Conservation (phyloP, 2,113 vertebrate genomes). For the Acanthisitta chloris region DNA sequence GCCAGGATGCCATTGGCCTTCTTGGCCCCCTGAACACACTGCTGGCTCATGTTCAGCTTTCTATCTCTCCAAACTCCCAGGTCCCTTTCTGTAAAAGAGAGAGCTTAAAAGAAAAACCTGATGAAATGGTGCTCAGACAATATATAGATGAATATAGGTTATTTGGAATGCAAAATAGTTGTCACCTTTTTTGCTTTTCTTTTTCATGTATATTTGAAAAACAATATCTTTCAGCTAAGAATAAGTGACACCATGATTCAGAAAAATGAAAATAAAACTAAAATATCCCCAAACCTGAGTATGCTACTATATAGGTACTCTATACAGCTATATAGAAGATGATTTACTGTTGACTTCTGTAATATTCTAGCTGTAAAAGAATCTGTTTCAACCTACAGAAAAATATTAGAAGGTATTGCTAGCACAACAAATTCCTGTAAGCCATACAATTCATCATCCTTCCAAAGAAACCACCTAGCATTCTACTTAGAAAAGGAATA, state of each 20-base stretch:
- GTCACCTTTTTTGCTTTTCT: neutral
- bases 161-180: neutral
- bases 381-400: slow-evolving; percentile 4
- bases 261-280: neutral
- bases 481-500: slow-evolving; percentile 14
- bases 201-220: neutral
- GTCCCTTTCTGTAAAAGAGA: too few relatives aligned
- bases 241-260: neutral
- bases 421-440: neutral
- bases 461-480: neutral
- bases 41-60: too few relatives aligned
- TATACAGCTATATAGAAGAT: neutral
- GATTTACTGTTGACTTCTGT: neutral
- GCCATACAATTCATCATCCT: slow-evolving; percentile 8
- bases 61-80: too few relatives aligned
- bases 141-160: neutral
- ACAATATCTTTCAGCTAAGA: neutral
- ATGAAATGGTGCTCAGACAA: neutral
- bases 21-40: too few relatives aligned
- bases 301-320: neutral
- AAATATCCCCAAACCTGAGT: neutral
- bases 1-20: too few relatives aligned
- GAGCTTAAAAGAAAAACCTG: neutral
- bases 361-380: neutral
- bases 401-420: neutral